Evolutionary conservation across 1,140 invertebrate genomes (phyloP).

Genomic region (Plectrocnemia conspersa): DNA sequence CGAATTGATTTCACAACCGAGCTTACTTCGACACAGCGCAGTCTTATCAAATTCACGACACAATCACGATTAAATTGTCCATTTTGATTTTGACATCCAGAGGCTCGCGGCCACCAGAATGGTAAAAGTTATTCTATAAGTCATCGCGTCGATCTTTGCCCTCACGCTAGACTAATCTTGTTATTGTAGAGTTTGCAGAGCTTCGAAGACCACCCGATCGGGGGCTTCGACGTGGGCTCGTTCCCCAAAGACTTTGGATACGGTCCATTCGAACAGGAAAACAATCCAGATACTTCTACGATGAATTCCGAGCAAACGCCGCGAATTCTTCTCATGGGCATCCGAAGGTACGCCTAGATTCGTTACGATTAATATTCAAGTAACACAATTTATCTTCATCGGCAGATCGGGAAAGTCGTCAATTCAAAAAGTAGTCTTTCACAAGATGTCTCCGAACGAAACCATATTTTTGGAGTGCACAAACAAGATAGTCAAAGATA

Average conservation of each 20-base stretch:
- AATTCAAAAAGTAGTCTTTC: constrained; percentile 99
- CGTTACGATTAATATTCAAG: not conserved
- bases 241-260: constrained; percentile 93
- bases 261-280: constrained; percentile 67
- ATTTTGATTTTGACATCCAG: not conserved
- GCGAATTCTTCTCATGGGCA: constrained; percentile 91
- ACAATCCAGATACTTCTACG: constrained; percentile 56
- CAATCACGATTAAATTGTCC: not conserved
- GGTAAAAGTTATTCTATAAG: not conserved
- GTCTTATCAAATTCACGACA: too few species aligned
- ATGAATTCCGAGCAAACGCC: constrained; percentile 74
- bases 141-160: not conserved
- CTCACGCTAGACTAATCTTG: not conserved
- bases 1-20: too few species aligned
- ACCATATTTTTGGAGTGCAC: constrained; percentile 98
- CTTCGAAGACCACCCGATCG: constrained; percentile 61
- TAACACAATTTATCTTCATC: not conserved
- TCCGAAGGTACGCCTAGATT: constrained; percentile 70
- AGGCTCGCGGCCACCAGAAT: too few species aligned
- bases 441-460: constrained; percentile 99
- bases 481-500: constrained; percentile 97
- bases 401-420: constrained; percentile 98
- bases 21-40: too few species aligned
- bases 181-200: constrained; percentile 46
- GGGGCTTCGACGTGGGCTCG: constrained; percentile 66